Evolutionary conservation across 1,140 invertebrate species (phyloP), one percentile per base, ranked within the genome.

Genomic region (Drosophila malerkotliana): DNA sequence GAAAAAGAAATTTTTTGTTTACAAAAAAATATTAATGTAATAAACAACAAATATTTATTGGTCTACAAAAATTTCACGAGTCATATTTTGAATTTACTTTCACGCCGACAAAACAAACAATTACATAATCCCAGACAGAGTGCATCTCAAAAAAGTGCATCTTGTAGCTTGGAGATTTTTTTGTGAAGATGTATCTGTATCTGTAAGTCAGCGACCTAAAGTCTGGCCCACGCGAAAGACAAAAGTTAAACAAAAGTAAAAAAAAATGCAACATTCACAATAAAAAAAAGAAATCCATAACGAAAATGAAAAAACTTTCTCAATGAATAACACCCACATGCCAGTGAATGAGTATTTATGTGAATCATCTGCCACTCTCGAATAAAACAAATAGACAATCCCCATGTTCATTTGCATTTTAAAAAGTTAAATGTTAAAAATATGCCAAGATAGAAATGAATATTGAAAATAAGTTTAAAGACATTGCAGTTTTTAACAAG

Each of bases 181-280:
- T 32, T 45, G 15, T 55, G 7, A 14, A 32, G 15, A 52, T 54
- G 56, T 54, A 37, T 39, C 21, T 55, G 55, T 48, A 37, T 62
- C 39, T 53, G 55, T 21, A 66, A 72, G 80, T 84, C 80, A 80
- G 67, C 77, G 77, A 84, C 81, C 80, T 51, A 80, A 59, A 24
- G 52, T 34, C 39, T 37, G 57, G 55, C 78, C 77, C 78, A 80
- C 78, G 66, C 51, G 5, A 60, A 64, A 73, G 45, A 63, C 32
- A 55, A 57, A 58, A 64, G 53, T 62, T 45, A 47, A 64, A 73
- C 30, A 18, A 26, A 26, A 28, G 49, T 39, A 64, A 24, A 48
- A 30, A 58, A 59, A 47, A 32, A 34, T 45, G 15, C 39, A 15
- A 44, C 34, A 57, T 14, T 28, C 26, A 59, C 18, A 30, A 21